Conservation (phyloP, 2,797 vertebrate genomes). For the Parauchenoglanis punctatus region DNA sequence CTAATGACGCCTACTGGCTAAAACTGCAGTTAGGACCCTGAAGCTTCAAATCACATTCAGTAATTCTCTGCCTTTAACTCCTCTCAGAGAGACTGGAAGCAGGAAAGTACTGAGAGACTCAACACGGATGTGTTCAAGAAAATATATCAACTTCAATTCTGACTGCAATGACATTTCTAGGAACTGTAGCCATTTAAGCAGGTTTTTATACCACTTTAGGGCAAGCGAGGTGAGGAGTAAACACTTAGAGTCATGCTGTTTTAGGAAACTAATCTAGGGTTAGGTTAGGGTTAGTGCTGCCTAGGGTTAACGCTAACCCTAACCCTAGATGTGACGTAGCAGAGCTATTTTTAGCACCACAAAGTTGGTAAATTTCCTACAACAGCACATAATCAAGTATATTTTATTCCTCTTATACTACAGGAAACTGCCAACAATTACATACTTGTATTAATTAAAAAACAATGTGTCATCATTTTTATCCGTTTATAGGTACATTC, state of each 20-base stretch:
- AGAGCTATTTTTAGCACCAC: not conserved
- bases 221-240: not conserved
- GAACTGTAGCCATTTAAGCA: not conserved
- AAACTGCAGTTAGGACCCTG: not conserved
- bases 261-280: not conserved
- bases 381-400: not conserved
- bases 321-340: not conserved
- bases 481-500: not conserved
- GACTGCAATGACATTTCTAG: not conserved
- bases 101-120: not conserved
- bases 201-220: not conserved
- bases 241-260: not conserved
- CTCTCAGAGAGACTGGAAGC: slow-evolving; percentile 28
- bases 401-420: not conserved
- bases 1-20: slow-evolving; percentile 51
- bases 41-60: slow-evolving; percentile 48
- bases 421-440: not conserved
- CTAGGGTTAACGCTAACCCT: too few species aligned
- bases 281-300: too few species aligned
- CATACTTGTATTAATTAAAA: not conserved
- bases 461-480: not conserved
- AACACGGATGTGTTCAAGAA: not conserved
- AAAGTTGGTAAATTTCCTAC: not conserved
- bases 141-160: not conserved
- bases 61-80: slow-evolving; percentile 43